Evolutionary conservation across 2,113 vertebrate genomes (phyloP).

Genomic region (Tyto alba): DNA sequence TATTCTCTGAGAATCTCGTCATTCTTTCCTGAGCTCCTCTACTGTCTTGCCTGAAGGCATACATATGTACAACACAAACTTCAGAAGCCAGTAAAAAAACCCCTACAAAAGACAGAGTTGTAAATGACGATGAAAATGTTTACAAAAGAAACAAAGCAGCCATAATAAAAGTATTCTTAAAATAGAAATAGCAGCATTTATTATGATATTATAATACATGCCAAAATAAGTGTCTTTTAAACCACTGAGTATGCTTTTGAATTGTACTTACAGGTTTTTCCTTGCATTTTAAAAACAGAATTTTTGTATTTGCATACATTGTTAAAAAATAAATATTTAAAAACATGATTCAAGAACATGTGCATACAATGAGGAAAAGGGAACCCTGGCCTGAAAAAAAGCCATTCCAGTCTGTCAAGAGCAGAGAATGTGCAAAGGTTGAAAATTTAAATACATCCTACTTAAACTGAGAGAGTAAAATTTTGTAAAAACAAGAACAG

Average conservation of each 20-base stretch:
- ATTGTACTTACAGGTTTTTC: neutral
- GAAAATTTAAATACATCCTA: neutral
- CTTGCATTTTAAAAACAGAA: neutral
- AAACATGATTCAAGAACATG: neutral
- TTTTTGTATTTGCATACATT: neutral
- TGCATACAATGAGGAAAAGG: neutral
- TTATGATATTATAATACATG: neutral
- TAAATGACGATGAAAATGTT: neutral
- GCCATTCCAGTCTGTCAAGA: neutral
- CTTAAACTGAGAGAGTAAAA: neutral
- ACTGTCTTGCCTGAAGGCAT: neutral
- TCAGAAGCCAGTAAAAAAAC: neutral
- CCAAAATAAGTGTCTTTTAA: neutral
- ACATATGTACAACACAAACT: neutral
- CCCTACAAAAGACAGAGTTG: neutral
- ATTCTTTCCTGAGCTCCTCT: neutral
- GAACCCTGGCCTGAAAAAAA: neutral
- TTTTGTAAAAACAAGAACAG: neutral
- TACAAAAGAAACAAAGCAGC: neutral
- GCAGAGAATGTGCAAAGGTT: rapidly evolving
- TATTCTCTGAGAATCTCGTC: neutral
- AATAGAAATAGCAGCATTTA: slow-evolving; percentile 14
- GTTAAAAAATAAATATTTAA: neutral
- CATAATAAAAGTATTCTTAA: neutral
- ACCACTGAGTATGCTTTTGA: neutral